Evolutionary conservation across 2,113 vertebrate species (phyloP).

Genomic region (Dendrocopos noguchii): DNA sequence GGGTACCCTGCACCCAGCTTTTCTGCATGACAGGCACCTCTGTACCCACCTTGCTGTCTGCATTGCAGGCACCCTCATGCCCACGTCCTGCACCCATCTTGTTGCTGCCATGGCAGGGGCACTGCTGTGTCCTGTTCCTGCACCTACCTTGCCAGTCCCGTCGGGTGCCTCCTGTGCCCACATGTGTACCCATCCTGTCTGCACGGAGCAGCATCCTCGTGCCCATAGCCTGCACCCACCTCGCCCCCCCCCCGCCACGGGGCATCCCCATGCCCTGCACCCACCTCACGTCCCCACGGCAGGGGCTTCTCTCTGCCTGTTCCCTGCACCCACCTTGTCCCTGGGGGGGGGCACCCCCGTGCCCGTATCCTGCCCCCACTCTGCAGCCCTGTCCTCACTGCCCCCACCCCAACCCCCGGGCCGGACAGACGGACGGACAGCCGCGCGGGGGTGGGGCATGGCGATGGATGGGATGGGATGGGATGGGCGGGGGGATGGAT

Average conservation of each 20-base stretch:
- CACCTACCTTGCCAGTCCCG: background rate
- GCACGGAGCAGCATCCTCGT: background rate
- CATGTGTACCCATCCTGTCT: background rate
- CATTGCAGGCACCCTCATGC: background rate
- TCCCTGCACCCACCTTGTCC: background rate
- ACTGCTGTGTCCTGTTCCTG: background rate
- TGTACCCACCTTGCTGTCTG: no score
- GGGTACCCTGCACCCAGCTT: no score
- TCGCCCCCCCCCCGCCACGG: background rate
- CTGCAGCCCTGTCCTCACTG: background rate
- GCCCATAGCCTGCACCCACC: background rate
- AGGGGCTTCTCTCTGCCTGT: background rate
- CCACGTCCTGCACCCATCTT: background rate
- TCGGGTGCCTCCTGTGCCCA: background rate
- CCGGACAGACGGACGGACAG: background rate
- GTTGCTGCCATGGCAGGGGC: no score
- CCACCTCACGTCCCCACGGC: background rate
- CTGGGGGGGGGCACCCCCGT: background rate
- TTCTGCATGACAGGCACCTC: no score
- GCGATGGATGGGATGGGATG: constrained; percentile 1
- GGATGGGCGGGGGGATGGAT: background rate
- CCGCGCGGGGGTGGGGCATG: background rate
- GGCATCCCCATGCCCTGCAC: background rate
- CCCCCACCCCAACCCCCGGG: background rate
- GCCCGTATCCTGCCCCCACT: background rate